Evolutionary conservation across 2,797 vertebrate species (phyloP).

Genomic region (Pipistrellus pygmaeus): DNA sequence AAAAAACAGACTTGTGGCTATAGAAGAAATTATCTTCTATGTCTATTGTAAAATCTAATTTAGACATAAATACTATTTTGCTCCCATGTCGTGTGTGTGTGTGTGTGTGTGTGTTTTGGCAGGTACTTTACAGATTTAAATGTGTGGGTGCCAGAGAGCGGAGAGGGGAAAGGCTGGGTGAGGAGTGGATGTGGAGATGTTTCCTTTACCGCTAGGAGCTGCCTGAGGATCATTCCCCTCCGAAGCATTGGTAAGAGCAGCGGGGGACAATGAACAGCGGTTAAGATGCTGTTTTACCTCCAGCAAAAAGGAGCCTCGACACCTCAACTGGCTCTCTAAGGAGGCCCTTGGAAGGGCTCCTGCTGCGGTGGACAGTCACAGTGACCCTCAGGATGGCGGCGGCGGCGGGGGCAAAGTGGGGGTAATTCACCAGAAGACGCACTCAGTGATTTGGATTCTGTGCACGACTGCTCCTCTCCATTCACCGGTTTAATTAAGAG

Average conservation of each 20-base stretch:
- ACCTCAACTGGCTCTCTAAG: background rate
- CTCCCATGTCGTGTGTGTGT: background rate
- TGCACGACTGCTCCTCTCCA: background rate
- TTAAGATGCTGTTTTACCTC: conserved; percentile 54
- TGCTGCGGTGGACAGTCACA: conserved; percentile 3
- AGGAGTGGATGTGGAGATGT: conserved; percentile 1
- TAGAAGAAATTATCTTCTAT: background rate
- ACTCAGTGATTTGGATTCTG: conserved; percentile 31
- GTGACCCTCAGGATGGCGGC: conserved; percentile 10
- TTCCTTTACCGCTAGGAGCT: background rate
- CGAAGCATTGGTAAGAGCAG: conserved; percentile 63
- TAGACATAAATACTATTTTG: background rate
- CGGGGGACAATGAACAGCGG: conserved; percentile 57
- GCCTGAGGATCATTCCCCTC: conserved; percentile 32
- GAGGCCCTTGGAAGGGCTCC: conserved; percentile 20
- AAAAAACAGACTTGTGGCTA: conserved; percentile 3
- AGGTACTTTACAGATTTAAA: background rate
- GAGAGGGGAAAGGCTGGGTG: background rate
- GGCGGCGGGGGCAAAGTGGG: background rate
- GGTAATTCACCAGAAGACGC: conserved; percentile 63
- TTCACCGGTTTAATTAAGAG: conserved; percentile 57
- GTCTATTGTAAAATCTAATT: background rate
- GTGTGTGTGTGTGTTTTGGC: too few relatives aligned
- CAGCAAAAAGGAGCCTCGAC: conserved; percentile 64
- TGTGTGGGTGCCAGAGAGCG: background rate